Percentiles rank a stretch among this genome's conserved stretches.
phyloP scores from a whole-genome alignment of 2,113 vertebrate genomes.

The Vulpes vulpes region DNA sequence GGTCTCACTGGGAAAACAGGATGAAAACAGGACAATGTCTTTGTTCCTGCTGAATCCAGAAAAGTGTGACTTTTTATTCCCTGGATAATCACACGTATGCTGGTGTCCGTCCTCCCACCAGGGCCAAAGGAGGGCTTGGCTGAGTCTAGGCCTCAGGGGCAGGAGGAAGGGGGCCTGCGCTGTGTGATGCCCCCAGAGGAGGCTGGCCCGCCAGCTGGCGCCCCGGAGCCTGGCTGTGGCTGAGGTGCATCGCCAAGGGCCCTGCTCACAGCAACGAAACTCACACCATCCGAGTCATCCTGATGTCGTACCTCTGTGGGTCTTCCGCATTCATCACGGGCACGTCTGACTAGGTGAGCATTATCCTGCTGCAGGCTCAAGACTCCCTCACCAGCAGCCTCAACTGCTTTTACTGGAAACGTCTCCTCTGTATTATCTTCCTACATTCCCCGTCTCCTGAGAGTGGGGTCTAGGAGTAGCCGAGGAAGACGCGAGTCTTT shows the following conservation, averaged over 20 bases:
- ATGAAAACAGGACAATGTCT: neutral
- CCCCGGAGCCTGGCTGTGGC: too few relatives aligned
- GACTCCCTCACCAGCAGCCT: neutral
- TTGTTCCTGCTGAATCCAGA: neutral
- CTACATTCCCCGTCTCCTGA: neutral
- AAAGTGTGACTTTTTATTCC: neutral
- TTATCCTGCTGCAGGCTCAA: neutral
- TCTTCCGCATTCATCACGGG: neutral
- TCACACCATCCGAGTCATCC: fast-evolving
- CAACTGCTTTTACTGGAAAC: constrained; percentile 21
- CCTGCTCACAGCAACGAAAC: neutral
- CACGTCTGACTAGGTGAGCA: neutral
- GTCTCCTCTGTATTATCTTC: neutral
- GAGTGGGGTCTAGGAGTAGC: neutral
- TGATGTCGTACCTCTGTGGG: neutral
- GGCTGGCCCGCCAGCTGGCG: neutral
- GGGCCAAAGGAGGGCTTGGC: too few relatives aligned
- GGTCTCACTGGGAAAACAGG: neutral
- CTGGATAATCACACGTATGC: neutral
- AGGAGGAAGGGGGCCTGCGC: neutral
- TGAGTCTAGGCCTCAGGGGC: neutral
- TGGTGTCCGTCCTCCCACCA: neutral
- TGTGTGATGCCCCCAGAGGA: neutral
- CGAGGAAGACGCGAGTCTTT: neutral
- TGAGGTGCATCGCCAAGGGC: neutral